Evolutionary conservation across 2,797 vertebrate species (phyloP), one percentile per base, ranked within the genome.

Genomic region (Phrynocephalus guinanensis): DNA sequence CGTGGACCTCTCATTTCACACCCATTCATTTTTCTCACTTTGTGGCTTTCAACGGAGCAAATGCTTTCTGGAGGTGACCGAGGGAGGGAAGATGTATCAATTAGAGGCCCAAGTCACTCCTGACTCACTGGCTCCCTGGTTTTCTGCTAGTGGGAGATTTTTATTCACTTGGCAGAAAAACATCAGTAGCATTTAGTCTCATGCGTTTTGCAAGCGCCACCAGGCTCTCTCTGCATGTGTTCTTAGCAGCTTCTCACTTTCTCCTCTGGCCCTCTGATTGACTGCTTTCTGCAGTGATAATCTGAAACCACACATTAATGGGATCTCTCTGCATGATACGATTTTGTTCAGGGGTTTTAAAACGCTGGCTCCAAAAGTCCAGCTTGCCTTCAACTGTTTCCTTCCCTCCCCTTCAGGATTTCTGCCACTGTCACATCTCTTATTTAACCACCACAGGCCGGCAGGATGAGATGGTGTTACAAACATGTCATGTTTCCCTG

Each of bases 1-100:
- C 80, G 84, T 33, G 1, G 6, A 89, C 88, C 93, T 82, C 87
- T 87, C 84, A 92, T 91, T 91, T 91, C 9, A 1, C 82, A 91
- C 91, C 84, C 91, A 73, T 89, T 95, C 92, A 91, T 94, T 95
- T 94, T 95, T 95, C 92, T 94, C 85, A 92, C 85, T 95, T 95
- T 87, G 90, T 66, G 91, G 86, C 89, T 94, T 94, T 93, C 93
- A 87, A 91, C 76, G 88, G 87, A 94, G 87, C 89, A 95, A 95
- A 95, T 94, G 92, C 87, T 93, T 68, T 93, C 92, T 87, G 91
- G 60, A 48, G 18, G 67, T 52, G 76, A 1, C 5, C 5, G 16
- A 18, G 44, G 48, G 66, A 66, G 89, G 83, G 89, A 92, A 90
- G 87, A 50, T 71, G 68, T 93, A 94, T 93, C 92, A 94, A 96